Evolutionary conservation across 2,797 vertebrate species (phyloP).

Genomic region (Sylvia borin): DNA sequence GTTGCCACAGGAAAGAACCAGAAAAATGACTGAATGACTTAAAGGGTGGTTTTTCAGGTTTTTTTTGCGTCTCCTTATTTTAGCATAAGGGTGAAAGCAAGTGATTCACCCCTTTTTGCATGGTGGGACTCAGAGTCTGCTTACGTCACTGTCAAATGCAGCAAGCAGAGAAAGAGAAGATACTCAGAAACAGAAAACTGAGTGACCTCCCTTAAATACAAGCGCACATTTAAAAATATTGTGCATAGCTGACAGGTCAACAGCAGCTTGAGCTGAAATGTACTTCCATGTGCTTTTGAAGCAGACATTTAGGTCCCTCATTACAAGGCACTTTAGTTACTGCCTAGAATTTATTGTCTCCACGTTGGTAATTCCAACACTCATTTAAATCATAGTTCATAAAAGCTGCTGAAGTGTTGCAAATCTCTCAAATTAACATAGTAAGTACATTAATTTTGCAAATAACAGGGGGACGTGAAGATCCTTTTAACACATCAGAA

Average conservation of each 20-base stretch:
- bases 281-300: background rate
- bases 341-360: constrained; percentile 37
- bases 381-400: constrained; percentile 47
- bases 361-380: background rate
- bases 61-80: background rate
- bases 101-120: background rate
- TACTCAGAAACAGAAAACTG: background rate
- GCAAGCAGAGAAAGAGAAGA: background rate
- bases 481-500: constrained; percentile 42
- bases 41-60: accelerated
- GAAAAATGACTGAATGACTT: background rate
- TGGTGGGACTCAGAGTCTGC: background rate
- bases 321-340: constrained; percentile 8
- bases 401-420: constrained; percentile 48
- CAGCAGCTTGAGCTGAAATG: background rate
- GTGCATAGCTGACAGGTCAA: background rate
- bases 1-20: background rate
- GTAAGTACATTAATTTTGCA: constrained; percentile 53
- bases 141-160: background rate
- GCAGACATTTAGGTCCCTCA: background rate
- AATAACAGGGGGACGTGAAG: constrained; percentile 10
- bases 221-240: background rate
- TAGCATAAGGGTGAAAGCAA: background rate
- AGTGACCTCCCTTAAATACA: background rate
- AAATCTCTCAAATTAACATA: constrained; percentile 58